Percentiles rank a stretch among this genome's conserved stretches.
Conservation (phyloP, 1,140 invertebrate genomes). For the Diploscapter pachys region DNA sequence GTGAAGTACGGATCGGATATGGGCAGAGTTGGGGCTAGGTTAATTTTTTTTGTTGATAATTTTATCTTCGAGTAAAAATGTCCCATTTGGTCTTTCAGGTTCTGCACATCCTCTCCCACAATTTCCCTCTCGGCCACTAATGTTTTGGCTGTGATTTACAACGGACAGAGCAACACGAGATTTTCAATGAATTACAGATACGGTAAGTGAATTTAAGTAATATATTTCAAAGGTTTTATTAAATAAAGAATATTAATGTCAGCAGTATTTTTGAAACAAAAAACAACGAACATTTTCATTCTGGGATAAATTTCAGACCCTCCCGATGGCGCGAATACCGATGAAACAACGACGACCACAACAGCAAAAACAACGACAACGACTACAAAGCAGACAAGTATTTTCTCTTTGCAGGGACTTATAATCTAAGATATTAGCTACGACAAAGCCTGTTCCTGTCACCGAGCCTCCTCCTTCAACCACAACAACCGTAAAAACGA, state of each 20-base stretch:
- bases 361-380: too few relatives aligned
- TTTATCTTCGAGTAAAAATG: too few relatives aligned
- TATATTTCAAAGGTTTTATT: too few relatives aligned
- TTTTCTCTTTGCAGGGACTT: too few relatives aligned
- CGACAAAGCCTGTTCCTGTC: neutral
- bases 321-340: too few relatives aligned
- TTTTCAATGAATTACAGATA: constrained; percentile 30
- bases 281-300: neutral
- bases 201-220: neutral
- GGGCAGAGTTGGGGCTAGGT: constrained; percentile 13
- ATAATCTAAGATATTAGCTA: neutral
- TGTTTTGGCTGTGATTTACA: constrained; percentile 21
- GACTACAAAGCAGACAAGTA: too few relatives aligned
- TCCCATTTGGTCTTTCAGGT: neutral
- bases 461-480: constrained; percentile 4
- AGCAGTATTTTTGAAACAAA: too few relatives aligned
- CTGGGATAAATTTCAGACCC: neutral
- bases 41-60: too few relatives aligned
- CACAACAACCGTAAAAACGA: constrained; percentile 11
- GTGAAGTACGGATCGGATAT: constrained; percentile 26
- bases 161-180: neutral
- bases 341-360: too few relatives aligned
- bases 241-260: too few relatives aligned
- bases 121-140: constrained; percentile 23
- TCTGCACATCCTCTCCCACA: constrained; percentile 18